Conservation (phyloP, 2,888 invertebrate species). For the Tenthredo amoena region DNA sequence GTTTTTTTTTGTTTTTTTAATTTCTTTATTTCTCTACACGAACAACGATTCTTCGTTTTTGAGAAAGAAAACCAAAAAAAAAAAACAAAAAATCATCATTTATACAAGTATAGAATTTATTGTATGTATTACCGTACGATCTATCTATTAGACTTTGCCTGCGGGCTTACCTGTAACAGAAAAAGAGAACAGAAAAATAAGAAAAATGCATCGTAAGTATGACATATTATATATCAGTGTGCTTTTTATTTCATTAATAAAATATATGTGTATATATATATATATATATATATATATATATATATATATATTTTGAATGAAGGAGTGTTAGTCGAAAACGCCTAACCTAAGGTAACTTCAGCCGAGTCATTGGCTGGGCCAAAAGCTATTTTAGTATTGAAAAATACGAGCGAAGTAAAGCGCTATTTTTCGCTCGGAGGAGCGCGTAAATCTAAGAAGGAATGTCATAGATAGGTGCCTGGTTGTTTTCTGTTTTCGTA, state of each 20-base stretch:
- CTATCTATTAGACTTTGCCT: too few relatives aligned
- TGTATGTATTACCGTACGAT: background rate
- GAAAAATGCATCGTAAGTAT: background rate
- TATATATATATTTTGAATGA: background rate
- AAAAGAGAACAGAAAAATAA: conserved; percentile 7
- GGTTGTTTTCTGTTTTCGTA: background rate
- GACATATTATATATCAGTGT: background rate
- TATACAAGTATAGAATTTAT: background rate
- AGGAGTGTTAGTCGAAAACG: background rate
- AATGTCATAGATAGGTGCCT: background rate
- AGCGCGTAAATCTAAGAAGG: conserved; percentile 18
- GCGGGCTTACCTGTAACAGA: conserved; percentile 38
- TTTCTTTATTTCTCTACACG: background rate
- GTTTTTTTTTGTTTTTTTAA: background rate
- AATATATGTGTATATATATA: background rate
- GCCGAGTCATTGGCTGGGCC: conserved; percentile 15
- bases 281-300: background rate
- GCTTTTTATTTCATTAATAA: background rate
- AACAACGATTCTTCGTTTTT: background rate
- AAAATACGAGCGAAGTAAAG: conserved; percentile 24
- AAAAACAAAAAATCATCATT: background rate
- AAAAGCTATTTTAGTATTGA: conserved; percentile 12
- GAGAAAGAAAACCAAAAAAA: background rate
- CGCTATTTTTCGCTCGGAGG: conserved; percentile 14
- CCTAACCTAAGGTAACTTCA: conserved; percentile 42